Percentiles rank a stretch among this genome's conserved stretches.
These are phyloP conservation scores for Gerosis bhagava DNA, from an alignment of 2,888 invertebrate species.

Conservation along the genomic window DNA sequence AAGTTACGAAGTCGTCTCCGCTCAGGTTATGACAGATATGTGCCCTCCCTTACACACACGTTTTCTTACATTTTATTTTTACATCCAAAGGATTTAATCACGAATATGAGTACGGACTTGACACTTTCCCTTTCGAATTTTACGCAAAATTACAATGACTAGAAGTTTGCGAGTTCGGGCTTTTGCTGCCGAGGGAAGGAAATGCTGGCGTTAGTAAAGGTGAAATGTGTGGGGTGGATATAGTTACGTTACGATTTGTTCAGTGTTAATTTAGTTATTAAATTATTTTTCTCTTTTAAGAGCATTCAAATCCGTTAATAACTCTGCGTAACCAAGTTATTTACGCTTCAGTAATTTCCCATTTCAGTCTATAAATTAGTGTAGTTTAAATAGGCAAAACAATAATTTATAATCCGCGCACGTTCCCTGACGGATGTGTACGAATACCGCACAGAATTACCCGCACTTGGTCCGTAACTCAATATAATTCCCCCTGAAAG, in stretches of 20 bases:
- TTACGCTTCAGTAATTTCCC: no score
- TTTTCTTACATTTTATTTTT: slow-evolving; percentile 23
- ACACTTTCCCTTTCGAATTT: slow-evolving; percentile 17
- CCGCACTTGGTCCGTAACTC: slow-evolving; percentile 58
- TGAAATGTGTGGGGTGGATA: no score
- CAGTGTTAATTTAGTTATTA: no score
- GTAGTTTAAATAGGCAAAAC: slow-evolving; percentile 28
- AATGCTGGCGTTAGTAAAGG: no score
- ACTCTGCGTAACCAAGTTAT: no score
- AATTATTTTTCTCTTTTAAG: no score
- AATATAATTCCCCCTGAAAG: slow-evolving; percentile 59
- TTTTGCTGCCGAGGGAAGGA: no score
- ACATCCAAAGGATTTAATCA: slow-evolving; percentile 45
- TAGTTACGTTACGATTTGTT: no score
- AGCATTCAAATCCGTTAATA: no score
- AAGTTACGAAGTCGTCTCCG: slow-evolving; percentile 65
- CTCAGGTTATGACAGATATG: slow-evolving; percentile 65
- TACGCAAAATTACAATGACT: no score
- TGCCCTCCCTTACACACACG: slow-evolving; percentile 38
- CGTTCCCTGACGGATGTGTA: slow-evolving; percentile 72
- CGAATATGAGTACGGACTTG: slow-evolving; percentile 21
- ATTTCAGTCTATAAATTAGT: no score
- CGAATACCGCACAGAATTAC: slow-evolving; percentile 59
- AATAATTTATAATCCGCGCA: slow-evolving; percentile 59
- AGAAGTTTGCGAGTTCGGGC: no score